Percentiles rank a stretch among this genome's conserved stretches.
Conservation (phyloP, 2,113 vertebrate species). For the Brienomyrus longianalis region DNA sequence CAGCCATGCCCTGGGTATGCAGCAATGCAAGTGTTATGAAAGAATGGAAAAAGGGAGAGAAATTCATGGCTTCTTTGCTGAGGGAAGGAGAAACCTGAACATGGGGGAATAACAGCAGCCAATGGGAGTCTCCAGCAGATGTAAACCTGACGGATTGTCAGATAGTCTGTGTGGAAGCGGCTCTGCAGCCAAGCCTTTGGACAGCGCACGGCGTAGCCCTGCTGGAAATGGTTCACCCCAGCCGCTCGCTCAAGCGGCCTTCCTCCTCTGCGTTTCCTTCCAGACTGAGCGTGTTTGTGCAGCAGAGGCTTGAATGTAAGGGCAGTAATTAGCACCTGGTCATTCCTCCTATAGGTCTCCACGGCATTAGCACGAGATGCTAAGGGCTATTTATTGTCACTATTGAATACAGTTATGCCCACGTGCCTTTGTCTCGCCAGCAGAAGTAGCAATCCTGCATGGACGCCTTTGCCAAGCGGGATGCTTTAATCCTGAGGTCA, state of each 20-base stretch:
- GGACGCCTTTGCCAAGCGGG: neutral
- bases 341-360: neutral
- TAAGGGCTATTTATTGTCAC: neutral
- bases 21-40: constrained; percentile 39
- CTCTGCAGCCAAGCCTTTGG: constrained; percentile 30
- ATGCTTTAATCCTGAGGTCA: neutral
- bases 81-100: constrained; percentile 48
- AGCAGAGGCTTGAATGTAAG: neutral
- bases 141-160: constrained; percentile 44
- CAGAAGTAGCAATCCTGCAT: neutral
- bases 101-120: constrained; percentile 41
- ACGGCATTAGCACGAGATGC: neutral
- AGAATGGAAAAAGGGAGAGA: constrained; percentile 51
- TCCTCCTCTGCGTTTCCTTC: constrained; percentile 43
- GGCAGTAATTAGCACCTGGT: neutral
- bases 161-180: constrained; percentile 47
- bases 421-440: neutral
- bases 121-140: neutral
- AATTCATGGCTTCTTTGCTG: constrained; percentile 55
- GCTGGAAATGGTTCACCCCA: constrained; percentile 34
- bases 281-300: constrained; percentile 18
- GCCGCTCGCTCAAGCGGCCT: constrained; percentile 43
- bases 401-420: neutral
- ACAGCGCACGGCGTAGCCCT: constrained; percentile 32
- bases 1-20: constrained; percentile 56